Conservation (phyloP, 2,888 invertebrate genomes). For the Drosophila pegasa region DNA sequence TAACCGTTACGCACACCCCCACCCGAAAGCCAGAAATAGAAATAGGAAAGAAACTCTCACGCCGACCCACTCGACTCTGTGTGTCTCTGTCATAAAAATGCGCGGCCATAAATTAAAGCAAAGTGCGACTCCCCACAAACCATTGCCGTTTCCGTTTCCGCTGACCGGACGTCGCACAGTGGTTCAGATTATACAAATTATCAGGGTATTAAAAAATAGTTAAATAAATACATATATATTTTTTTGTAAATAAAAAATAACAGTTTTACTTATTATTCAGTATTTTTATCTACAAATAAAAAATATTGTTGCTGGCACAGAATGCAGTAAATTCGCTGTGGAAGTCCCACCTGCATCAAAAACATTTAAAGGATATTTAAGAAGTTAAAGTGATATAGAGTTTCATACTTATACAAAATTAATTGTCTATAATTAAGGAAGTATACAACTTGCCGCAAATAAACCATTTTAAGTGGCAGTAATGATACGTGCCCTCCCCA, state of each 20-base stretch:
- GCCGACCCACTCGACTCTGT: slow-evolving; percentile 51
- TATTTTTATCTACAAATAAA: neutral
- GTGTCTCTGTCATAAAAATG: slow-evolving; percentile 79
- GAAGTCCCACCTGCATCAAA: neutral
- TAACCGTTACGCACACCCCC: slow-evolving; percentile 51
- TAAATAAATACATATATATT: neutral
- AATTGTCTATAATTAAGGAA: neutral
- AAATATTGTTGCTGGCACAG: neutral
- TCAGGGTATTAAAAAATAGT: no score
- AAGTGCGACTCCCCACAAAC: slow-evolving; percentile 60
- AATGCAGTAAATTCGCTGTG: neutral
- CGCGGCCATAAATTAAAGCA: slow-evolving; percentile 76
- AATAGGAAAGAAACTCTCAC: slow-evolving; percentile 30
- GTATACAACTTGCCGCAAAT: neutral
- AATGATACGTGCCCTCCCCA: slow-evolving; percentile 15
- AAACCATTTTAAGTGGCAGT: neutral
- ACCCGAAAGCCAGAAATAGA: slow-evolving; percentile 10
- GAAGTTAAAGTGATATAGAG: neutral
- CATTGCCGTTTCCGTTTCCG: slow-evolving; percentile 63
- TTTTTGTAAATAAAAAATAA: no score
- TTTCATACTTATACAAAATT: neutral
- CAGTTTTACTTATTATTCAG: no score
- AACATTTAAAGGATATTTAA: neutral
- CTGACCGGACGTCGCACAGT: slow-evolving; percentile 56
- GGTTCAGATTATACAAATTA: slow-evolving; percentile 6